Evolutionary conservation across 1,140 invertebrate species (phyloP).

Genomic region (Drosophila oshimai): DNA sequence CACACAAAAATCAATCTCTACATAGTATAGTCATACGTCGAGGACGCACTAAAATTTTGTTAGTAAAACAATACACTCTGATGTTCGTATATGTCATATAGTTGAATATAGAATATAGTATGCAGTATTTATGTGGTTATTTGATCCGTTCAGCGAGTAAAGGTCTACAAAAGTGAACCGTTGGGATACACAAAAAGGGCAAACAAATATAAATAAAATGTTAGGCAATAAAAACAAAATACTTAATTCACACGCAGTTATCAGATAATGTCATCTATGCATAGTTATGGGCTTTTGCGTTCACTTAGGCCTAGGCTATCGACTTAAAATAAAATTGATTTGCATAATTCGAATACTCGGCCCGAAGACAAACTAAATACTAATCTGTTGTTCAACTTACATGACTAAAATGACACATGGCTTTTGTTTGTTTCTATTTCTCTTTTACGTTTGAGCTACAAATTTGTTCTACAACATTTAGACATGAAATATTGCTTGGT

Average conservation of each 20-base stretch:
- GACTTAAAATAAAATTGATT: conserved; percentile 56
- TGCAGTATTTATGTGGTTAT: conserved; percentile 42
- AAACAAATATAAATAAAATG: conserved; percentile 33
- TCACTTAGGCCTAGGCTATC: conserved; percentile 56
- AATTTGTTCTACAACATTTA: conserved; percentile 70
- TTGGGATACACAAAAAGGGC: conserved; percentile 11
- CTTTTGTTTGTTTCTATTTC: conserved; percentile 46
- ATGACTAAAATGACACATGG: conserved; percentile 72
- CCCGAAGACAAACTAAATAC: conserved; percentile 36
- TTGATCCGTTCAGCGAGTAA: conserved; percentile 31
- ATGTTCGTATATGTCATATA: conserved; percentile 11
- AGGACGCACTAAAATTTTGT: conserved; percentile 28
- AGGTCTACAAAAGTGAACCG: conserved; percentile 15
- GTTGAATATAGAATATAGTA: conserved; percentile 41
- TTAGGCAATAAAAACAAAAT: conserved; percentile 57
- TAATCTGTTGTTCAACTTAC: conserved; percentile 49
- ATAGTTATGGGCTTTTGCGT: conserved; percentile 17
- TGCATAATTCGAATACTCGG: conserved; percentile 73
- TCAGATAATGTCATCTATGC: conserved; percentile 33
- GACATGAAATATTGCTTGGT: conserved; percentile 77
- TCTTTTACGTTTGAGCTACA: conserved; percentile 50
- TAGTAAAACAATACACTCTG: conserved; percentile 30
- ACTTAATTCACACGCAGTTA: conserved; percentile 39
- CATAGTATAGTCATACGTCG: conserved; percentile 50
- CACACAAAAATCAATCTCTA: conserved; percentile 76